Conservation (phyloP, 1,140 invertebrate species). For the Notospermus geniculatus region DNA sequence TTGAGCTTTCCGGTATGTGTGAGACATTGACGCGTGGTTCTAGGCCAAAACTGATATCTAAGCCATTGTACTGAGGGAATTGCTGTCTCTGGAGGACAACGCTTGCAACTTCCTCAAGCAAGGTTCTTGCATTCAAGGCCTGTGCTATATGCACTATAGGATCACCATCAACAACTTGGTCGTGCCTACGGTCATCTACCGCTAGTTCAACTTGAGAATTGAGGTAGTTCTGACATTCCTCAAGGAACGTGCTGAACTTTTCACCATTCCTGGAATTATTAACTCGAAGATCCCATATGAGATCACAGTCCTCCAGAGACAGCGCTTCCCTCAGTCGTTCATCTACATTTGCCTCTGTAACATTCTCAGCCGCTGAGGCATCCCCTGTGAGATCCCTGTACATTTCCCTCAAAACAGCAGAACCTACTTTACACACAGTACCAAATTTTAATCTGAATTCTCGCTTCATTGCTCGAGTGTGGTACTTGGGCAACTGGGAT, state of each 20-base stretch:
- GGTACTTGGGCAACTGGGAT: background rate
- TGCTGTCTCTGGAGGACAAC: constrained; percentile 13
- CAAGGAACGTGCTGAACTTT: background rate
- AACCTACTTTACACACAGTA: background rate
- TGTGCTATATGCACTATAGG: constrained; percentile 13
- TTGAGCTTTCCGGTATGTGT: constrained; percentile 24
- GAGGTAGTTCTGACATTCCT: constrained; percentile 4
- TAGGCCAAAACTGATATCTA: constrained; percentile 19
- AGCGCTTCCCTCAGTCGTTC: constrained; percentile 1
- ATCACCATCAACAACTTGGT: background rate
- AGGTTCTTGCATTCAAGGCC: constrained; percentile 16
- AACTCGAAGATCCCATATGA: constrained; percentile 15
- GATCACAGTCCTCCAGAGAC: constrained; percentile 15
- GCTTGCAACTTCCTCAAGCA: constrained; percentile 10
- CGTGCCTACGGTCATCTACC: constrained; percentile 24
- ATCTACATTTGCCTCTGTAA: constrained; percentile 6
- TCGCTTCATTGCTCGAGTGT: constrained; percentile 5
- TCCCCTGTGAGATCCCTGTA: background rate
- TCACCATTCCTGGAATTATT: constrained; percentile 3
- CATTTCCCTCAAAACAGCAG: constrained; percentile 1
- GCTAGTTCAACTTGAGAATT: constrained; percentile 14
- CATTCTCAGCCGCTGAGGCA: background rate
- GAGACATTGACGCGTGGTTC: constrained; percentile 4
- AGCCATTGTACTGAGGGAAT: constrained; percentile 13
- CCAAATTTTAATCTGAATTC: background rate